Conservation (phyloP, 2,888 invertebrate genomes). For the Buathra laborator region DNA sequence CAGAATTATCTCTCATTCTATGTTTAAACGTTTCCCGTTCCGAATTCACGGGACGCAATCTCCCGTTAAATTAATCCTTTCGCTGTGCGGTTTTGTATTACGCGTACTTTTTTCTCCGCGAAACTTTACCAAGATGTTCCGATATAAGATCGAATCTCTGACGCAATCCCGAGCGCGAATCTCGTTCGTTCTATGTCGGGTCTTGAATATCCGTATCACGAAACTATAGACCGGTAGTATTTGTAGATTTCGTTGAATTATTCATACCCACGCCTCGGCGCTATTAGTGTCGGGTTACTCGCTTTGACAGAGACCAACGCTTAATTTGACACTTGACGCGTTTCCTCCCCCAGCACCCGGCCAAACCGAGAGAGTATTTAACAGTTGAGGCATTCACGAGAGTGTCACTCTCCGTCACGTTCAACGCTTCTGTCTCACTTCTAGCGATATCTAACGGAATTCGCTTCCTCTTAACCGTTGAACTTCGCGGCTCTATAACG, state of each 20-base stretch:
- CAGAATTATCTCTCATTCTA: too few species aligned
- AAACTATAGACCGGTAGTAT: conserved; percentile 53
- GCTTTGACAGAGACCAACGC: conserved; percentile 81
- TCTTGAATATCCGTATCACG: too few species aligned
- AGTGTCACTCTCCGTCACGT: conserved; percentile 63
- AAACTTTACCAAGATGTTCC: too few species aligned
- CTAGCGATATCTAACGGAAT: conserved; percentile 16
- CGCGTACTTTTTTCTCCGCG: too few species aligned
- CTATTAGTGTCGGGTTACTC: conserved; percentile 81
- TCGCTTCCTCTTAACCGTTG: conserved; percentile 32
- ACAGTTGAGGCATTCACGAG: conserved; percentile 47
- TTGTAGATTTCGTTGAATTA: conserved; percentile 77
- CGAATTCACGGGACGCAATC: too few species aligned
- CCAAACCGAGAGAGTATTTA: conserved; percentile 44
- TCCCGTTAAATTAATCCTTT: too few species aligned
- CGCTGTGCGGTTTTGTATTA: too few species aligned
- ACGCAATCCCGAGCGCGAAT: too few species aligned
- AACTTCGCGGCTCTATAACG: neutral
- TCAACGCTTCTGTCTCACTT: conserved; percentile 36
- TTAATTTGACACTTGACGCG: conserved; percentile 82
- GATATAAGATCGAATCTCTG: too few species aligned
- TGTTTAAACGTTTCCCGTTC: too few species aligned
- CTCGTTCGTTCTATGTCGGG: too few species aligned
- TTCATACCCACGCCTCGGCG: conserved; percentile 78
- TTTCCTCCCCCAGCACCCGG: conserved; percentile 5